A percentile compares a stretch with the other conserved stretches of the same genome.
Evolutionary conservation across 1,140 invertebrate species (phyloP).

Genomic region (Brachionus plicatilis): DNA sequence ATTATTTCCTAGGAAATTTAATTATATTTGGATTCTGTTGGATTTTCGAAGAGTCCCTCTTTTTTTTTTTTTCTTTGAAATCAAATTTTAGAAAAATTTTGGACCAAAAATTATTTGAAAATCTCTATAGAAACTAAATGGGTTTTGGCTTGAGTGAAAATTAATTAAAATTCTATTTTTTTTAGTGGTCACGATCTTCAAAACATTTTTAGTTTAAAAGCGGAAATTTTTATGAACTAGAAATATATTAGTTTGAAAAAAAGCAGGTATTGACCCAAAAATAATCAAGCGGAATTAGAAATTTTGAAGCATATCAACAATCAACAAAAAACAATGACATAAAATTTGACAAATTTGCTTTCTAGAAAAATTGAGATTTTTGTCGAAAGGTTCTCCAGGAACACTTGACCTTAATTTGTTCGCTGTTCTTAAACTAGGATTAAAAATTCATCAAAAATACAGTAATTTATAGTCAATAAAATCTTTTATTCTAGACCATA

Average conservation of each 20-base stretch:
- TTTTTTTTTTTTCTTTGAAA: not conserved
- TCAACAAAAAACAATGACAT: not conserved
- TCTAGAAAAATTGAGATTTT: too few relatives aligned
- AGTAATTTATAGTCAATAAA: too few relatives aligned
- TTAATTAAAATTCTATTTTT: not conserved
- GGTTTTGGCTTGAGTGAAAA: not conserved
- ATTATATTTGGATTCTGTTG: not conserved
- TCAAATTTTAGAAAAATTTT: not conserved
- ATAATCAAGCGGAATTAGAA: not conserved
- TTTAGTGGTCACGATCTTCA: not conserved
- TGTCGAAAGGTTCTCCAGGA: too few relatives aligned
- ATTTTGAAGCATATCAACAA: not conserved
- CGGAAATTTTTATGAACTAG: not conserved
- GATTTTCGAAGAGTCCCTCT: not conserved
- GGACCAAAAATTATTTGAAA: not conserved
- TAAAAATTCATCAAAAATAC: too few relatives aligned
- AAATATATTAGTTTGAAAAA: not conserved
- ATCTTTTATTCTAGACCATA: too few relatives aligned
- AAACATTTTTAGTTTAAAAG: not conserved
- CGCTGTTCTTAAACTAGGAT: too few relatives aligned
- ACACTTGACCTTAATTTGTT: too few relatives aligned
- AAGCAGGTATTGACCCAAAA: not conserved
- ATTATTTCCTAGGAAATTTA: conserved; percentile 17
- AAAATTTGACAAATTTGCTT: too few relatives aligned
- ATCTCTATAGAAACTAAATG: conserved; percentile 29